Conservation (phyloP, 2,113 vertebrate species). For the Dissostichus mawsoni region DNA sequence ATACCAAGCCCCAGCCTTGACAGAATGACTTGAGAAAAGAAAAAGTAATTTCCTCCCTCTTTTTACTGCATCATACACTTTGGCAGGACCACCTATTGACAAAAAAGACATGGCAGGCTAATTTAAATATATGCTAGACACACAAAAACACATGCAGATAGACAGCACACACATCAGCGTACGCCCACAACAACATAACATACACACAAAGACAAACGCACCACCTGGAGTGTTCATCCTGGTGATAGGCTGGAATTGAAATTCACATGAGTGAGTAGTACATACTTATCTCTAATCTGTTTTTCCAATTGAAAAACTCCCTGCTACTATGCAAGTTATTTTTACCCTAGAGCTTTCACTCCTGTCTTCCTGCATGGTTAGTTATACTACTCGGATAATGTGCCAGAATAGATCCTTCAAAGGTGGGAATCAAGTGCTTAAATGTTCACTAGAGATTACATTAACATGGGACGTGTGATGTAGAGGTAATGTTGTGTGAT, state of each 20-base stretch:
- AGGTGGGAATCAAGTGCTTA: conserved; percentile 33
- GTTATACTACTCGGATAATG: conserved; percentile 25
- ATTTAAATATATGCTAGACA: conserved; percentile 55
- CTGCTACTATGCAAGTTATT: conserved; percentile 33
- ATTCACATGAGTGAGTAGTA: conserved; percentile 57
- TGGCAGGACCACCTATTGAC: conserved; percentile 62
- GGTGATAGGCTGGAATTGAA: conserved; percentile 54
- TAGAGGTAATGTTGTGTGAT: background rate
- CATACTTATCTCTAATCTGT: conserved; percentile 63
- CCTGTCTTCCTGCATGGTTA: conserved; percentile 32
- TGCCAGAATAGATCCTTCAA: conserved; percentile 21
- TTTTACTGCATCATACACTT: conserved; percentile 56
- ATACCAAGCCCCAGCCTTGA: conserved; percentile 16
- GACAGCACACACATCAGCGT: background rate
- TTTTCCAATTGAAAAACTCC: conserved; percentile 63
- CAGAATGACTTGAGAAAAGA: conserved; percentile 58
- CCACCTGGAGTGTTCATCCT: conserved; percentile 37
- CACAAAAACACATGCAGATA: conserved; percentile 22
- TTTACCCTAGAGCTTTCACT: conserved; percentile 43
- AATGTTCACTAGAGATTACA: conserved; percentile 21
- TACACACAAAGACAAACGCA: conserved; percentile 49
- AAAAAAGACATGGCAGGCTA: conserved; percentile 44
- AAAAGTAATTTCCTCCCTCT: conserved; percentile 69
- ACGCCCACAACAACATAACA: conserved; percentile 32
- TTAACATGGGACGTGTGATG: background rate